These are phyloP conservation scores for Thomomys bottae DNA, from an alignment of 2,113 vertebrate genomes.

Conservation along the genomic window DNA sequence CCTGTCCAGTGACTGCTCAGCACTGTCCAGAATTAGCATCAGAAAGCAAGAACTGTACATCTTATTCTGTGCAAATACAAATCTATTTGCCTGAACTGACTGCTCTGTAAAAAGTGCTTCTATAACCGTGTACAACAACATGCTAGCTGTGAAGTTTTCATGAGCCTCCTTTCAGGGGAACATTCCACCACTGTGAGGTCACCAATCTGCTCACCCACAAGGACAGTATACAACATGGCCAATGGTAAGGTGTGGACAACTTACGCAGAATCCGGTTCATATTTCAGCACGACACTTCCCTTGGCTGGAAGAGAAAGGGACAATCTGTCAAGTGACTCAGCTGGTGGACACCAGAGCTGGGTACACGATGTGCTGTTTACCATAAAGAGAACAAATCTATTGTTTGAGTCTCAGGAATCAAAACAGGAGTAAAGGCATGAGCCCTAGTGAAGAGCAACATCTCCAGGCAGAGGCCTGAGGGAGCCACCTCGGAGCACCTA, in stretches of 20 bases:
- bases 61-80: background rate
- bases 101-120: no score
- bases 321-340: background rate
- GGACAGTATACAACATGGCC: no score
- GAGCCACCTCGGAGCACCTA: accelerated
- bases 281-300: slow-evolving; percentile 97
- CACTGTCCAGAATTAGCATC: no score
- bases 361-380: accelerated
- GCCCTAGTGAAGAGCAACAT: accelerated
- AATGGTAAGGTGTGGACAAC: slow-evolving; percentile 54
- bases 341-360: accelerated
- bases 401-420: background rate
- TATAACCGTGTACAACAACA: accelerated
- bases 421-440: no score
- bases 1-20: no score
- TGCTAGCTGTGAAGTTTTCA: background rate
- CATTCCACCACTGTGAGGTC: background rate
- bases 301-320: slow-evolving; percentile 86
- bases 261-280: slow-evolving; percentile 93
- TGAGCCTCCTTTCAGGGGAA: accelerated
- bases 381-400: background rate
- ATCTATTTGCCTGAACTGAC: accelerated
- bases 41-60: accelerated
- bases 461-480: accelerated
- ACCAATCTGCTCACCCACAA: accelerated